Conservation (phyloP, 2,888 invertebrate species). For the Lasioglossum vierecki region DNA sequence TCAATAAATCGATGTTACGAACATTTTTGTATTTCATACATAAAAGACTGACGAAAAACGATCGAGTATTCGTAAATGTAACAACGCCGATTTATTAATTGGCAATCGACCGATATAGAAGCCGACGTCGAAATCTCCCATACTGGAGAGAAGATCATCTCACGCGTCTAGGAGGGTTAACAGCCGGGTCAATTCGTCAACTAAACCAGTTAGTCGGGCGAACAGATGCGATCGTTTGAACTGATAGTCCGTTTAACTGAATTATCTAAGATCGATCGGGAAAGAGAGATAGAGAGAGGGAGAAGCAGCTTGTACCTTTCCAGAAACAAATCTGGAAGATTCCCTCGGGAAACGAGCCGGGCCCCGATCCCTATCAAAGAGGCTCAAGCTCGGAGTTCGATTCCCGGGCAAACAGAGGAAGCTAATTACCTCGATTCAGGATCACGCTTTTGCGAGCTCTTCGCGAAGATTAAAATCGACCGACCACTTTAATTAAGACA, state of each 20-base stretch:
- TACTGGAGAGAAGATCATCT: conserved; percentile 40
- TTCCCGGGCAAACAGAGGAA: conserved; percentile 24
- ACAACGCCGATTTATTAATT: too few species aligned
- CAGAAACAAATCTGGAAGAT: conserved; percentile 42
- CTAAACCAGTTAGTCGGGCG: conserved; percentile 77
- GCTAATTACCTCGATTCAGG: conserved; percentile 42
- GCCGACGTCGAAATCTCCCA: conserved; percentile 32
- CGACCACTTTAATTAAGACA: conserved; percentile 50
- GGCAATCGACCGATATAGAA: conserved; percentile 31
- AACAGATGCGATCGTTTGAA: conserved; percentile 74
- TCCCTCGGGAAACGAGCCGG: conserved; percentile 24
- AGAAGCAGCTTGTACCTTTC: conserved; percentile 19
- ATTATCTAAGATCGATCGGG: conserved; percentile 74
- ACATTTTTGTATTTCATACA: too few species aligned
- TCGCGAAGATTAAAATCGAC: conserved; percentile 44
- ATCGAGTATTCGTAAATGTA: too few species aligned
- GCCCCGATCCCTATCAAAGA: conserved; percentile 33
- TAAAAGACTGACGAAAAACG: too few species aligned
- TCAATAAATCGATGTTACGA: too few species aligned
- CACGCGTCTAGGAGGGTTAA: conserved; percentile 74
- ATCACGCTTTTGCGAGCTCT: conserved; percentile 20
- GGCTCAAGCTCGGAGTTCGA: background rate
- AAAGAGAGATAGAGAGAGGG: background rate
- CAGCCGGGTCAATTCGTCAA: conserved; percentile 79
- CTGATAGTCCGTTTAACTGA: conserved; percentile 72